Percentiles rank a stretch among this genome's conserved stretches.
Evolutionary conservation across 2,888 invertebrate genomes (phyloP).

Genomic region (Seladonia tumulorum): DNA sequence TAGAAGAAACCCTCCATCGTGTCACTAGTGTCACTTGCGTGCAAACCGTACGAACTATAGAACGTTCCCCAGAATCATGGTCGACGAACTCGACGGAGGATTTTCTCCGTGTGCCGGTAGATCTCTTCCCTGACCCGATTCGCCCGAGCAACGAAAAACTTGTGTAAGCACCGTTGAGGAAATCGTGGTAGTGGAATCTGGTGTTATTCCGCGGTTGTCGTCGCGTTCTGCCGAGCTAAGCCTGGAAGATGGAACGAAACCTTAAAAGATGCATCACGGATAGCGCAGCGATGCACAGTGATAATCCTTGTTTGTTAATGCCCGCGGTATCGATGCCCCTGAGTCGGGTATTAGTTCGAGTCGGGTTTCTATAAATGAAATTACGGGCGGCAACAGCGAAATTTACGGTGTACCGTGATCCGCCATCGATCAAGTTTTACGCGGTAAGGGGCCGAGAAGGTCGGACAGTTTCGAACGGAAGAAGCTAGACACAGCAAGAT

Average conservation of each 20-base stretch:
- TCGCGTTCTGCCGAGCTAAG: neutral
- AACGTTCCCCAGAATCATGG: conserved; percentile 10
- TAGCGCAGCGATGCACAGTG: conserved; percentile 23
- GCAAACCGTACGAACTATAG: neutral
- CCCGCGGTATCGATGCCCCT: conserved; percentile 52
- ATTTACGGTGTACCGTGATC: neutral
- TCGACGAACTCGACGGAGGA: neutral
- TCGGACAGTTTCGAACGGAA: neutral
- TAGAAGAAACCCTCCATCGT: conserved; percentile 58
- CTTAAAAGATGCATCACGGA: conserved; percentile 43
- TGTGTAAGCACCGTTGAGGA: neutral
- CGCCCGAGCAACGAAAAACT: neutral
- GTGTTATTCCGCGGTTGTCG: conserved; percentile 1
- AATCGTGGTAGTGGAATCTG: neutral
- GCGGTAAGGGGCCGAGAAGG: neutral
- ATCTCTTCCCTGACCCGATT: neutral
- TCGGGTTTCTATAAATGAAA: conserved; percentile 68
- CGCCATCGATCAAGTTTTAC: conserved; percentile 11
- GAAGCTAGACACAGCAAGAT: neutral
- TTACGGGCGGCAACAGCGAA: conserved; percentile 47
- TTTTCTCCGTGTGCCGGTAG: neutral
- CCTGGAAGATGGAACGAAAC: conserved; percentile 33
- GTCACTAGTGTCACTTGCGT: conserved; percentile 62
- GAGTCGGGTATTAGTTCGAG: conserved; percentile 55
- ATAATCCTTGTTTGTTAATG: conserved; percentile 58